Evolutionary conservation across 1,140 invertebrate genomes (phyloP).

Genomic region (Zophobas morio): DNA sequence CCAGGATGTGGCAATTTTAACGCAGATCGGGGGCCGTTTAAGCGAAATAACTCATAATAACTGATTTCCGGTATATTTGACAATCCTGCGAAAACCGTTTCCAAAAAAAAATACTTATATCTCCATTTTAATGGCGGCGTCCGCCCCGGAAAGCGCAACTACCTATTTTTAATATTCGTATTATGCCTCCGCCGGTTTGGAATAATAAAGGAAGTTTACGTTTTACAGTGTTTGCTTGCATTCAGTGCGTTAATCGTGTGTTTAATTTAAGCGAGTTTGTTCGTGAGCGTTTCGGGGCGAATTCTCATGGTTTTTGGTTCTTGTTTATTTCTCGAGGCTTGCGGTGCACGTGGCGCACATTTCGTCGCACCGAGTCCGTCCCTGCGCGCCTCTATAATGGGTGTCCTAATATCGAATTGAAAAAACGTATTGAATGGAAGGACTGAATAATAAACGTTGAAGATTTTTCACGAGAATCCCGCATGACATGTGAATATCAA

Average conservation of each 20-base stretch:
- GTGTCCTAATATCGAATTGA: conserved; percentile 26
- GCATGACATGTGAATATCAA: conserved; percentile 39
- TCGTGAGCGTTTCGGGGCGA: no score
- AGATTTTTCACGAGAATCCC: conserved; percentile 39
- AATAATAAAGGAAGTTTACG: conserved; percentile 41
- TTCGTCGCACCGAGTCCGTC: no score
- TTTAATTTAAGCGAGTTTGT: conserved; percentile 10
- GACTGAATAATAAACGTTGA: conserved; percentile 35
- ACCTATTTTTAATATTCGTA: conserved; percentile 36
- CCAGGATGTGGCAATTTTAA: no score
- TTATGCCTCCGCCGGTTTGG: conserved; percentile 6
- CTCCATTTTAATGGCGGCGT: conserved; percentile 8
- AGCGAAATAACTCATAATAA: no score
- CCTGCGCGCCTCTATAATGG: conserved; percentile 7
- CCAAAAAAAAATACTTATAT: no score
- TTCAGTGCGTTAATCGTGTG: conserved; percentile 28
- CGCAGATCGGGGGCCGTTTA: no score
- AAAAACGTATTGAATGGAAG: conserved; percentile 38
- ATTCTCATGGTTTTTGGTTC: no score
- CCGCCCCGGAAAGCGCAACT: not conserved
- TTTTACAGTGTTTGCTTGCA: conserved; percentile 34
- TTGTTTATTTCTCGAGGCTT: no score
- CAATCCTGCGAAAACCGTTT: no score
- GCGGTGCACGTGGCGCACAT: no score
- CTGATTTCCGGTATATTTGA: no score